Percentiles rank a stretch among this genome's conserved stretches.
These are phyloP conservation scores for Drosophila paramelanica DNA, from an alignment of 2,888 invertebrate species.

Conservation along the genomic window DNA sequence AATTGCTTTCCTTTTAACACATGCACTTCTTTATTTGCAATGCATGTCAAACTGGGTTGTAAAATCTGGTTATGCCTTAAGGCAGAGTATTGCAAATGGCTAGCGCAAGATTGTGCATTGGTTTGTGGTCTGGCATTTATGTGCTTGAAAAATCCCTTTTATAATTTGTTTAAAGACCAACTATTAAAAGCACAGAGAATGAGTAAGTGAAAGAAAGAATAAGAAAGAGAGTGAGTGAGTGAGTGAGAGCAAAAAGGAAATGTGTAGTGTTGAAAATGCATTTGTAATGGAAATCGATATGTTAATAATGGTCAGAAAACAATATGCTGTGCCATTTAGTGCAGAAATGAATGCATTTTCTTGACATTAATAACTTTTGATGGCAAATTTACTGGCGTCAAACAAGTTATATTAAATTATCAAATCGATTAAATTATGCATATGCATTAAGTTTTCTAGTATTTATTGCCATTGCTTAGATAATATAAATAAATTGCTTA, in stretches of 20 bases:
- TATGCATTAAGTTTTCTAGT: no score
- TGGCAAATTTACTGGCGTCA: conserved; percentile 1
- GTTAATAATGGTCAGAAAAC: conserved; percentile 39
- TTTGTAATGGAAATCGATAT: conserved; percentile 49
- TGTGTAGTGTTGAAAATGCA: conserved; percentile 38
- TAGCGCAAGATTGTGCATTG: conserved; percentile 53
- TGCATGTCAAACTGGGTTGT: neutral
- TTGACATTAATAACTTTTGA: conserved; percentile 14
- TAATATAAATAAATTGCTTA: no score
- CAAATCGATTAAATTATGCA: neutral
- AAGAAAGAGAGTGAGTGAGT: neutral
- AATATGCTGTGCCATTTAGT: conserved; percentile 9
- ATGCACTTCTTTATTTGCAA: neutral
- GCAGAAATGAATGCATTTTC: conserved; percentile 34
- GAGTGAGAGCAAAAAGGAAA: conserved; percentile 6
- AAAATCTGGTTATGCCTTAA: neutral
- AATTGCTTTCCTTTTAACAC: neutral
- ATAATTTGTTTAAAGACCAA: conserved; percentile 50
- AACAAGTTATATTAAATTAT: neutral
- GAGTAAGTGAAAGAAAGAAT: neutral
- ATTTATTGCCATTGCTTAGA: neutral
- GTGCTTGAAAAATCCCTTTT: conserved; percentile 49
- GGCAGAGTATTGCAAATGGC: conserved; percentile 22
- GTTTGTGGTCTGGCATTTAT: conserved; percentile 45
- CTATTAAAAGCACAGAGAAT: conserved; percentile 12